These are phyloP conservation scores for Rhodophaea formosa DNA, from an alignment of 2,888 invertebrate genomes.

Conservation along the genomic window DNA sequence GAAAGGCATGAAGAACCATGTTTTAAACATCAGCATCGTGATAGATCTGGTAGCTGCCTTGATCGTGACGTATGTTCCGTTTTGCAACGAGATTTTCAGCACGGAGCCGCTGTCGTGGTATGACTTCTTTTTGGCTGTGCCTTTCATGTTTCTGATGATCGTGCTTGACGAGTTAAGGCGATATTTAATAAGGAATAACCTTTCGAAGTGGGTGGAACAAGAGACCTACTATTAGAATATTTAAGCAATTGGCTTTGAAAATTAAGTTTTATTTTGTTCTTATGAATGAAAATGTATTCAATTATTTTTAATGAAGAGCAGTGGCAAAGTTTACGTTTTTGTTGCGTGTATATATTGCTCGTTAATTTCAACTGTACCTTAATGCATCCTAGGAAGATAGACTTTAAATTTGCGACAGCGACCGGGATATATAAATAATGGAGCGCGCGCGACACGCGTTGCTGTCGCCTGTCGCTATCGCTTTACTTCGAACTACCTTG, in stretches of 20 bases:
- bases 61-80: conserved; percentile 85
- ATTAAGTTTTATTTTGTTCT: conserved; percentile 1
- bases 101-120: conserved; percentile 85
- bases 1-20: conserved; percentile 88
- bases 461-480: too few species aligned
- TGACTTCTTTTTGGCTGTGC: conserved; percentile 87
- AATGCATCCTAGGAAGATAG: too few species aligned
- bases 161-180: conserved; percentile 87
- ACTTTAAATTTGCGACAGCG: too few species aligned
- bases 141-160: conserved; percentile 88
- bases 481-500: too few species aligned
- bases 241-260: not conserved
- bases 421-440: too few species aligned
- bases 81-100: conserved; percentile 84
- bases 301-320: not conserved
- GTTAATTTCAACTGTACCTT: too few species aligned
- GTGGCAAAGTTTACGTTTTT: not conserved
- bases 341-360: too few species aligned
- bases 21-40: conserved; percentile 82
- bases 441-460: too few species aligned
- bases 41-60: conserved; percentile 84
- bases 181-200: conserved; percentile 84
- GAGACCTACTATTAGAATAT: conserved; percentile 86
- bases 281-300: not conserved
- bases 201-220: conserved; percentile 86